Percentiles rank a stretch among this genome's conserved stretches.
Evolutionary conservation across 2,888 invertebrate species (phyloP).

Genomic region (Andricus quercusramuli): DNA sequence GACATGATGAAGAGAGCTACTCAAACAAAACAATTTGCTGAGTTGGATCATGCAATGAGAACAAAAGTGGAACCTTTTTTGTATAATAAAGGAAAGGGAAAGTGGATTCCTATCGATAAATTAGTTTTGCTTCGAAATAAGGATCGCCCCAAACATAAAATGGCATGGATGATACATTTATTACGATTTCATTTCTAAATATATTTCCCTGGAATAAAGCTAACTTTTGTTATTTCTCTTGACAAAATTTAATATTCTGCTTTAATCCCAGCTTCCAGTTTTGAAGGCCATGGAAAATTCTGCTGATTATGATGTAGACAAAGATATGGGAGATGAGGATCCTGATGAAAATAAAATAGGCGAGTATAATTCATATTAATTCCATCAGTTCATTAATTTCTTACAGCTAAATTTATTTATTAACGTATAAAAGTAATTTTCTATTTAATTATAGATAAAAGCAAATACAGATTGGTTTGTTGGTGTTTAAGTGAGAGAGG

Average conservation of each 20-base stretch:
- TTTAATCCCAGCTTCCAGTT: conserved; percentile 83
- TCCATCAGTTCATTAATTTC: not conserved
- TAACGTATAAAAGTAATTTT: conserved; percentile 1
- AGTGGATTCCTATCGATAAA: conserved; percentile 93
- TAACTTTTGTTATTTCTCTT: not conserved
- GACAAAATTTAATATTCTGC: conserved; percentile 26
- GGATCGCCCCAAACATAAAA: conserved; percentile 89
- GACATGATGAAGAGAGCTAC: conserved; percentile 95
- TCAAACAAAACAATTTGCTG: conserved; percentile 93
- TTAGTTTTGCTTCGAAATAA: conserved; percentile 92
- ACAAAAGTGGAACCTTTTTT: conserved; percentile 95
- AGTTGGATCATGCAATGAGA: conserved; percentile 95
- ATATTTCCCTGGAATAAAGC: too few relatives aligned
- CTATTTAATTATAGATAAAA: conserved; percentile 67
- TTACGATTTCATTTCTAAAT: not conserved
- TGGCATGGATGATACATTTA: conserved; percentile 79
- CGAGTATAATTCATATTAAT: conserved; percentile 47
- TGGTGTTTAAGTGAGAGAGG: conserved; percentile 96
- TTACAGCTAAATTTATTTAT: too few relatives aligned
- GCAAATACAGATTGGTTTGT: conserved; percentile 89
- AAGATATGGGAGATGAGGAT: conserved; percentile 82
- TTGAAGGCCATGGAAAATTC: conserved; percentile 90
- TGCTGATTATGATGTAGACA: conserved; percentile 90
- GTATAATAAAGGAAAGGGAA: conserved; percentile 95
- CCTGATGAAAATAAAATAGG: conserved; percentile 74